Evolutionary conservation across 2,113 vertebrate species (phyloP).

Genomic region (Murina feae): DNA sequence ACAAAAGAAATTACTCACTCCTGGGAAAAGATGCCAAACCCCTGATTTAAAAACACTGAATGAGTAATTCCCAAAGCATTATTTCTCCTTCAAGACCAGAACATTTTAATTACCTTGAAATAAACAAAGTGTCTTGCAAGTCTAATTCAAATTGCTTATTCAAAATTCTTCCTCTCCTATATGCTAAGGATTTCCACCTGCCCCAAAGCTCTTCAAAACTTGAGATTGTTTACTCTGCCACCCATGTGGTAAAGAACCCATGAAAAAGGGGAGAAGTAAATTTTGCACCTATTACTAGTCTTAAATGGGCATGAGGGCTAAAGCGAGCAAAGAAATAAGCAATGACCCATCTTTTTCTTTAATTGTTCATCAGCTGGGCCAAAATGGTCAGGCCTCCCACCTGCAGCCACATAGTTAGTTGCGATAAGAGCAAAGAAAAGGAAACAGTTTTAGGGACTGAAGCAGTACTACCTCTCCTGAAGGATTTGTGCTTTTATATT

Average conservation of each 20-base stretch:
- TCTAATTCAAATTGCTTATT: background rate
- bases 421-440: conserved; percentile 44
- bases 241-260: background rate
- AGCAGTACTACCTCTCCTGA: background rate
- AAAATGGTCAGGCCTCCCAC: conserved; percentile 21
- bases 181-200: background rate
- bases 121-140: conserved; percentile 33
- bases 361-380: background rate
- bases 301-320: background rate
- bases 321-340: background rate
- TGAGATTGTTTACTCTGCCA: conserved; percentile 38
- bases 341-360: conserved; percentile 26
- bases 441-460: background rate
- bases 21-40: conserved; percentile 35
- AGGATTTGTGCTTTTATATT: background rate
- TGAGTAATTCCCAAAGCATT: conserved; percentile 52
- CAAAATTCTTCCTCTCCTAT: background rate
- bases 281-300: conserved; percentile 40
- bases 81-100: conserved; percentile 38
- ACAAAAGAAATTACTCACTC: conserved; percentile 65
- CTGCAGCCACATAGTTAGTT: background rate
- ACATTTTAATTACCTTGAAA: conserved; percentile 60
- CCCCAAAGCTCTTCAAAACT: conserved; percentile 18
- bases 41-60: conserved; percentile 47
- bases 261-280: conserved; percentile 38